A percentile compares a stretch with the other conserved stretches of the same genome.
phyloP scores from a whole-genome alignment of 1,140 invertebrate species.

The Physella acuta region DNA sequence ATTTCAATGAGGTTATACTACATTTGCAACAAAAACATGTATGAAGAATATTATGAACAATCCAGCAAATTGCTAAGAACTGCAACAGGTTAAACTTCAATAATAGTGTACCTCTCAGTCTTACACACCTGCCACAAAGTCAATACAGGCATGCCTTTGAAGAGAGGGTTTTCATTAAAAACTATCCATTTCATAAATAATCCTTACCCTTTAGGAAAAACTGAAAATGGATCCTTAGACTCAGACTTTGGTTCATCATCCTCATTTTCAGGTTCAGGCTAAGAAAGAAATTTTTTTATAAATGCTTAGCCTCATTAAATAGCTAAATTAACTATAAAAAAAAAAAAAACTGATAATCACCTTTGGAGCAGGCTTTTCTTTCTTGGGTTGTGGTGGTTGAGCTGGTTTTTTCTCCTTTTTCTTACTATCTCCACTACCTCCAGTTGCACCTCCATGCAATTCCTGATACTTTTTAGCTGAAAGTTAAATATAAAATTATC shows the following conservation, averaged over 20 bases:
- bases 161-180: conserved; percentile 2
- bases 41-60: too few species aligned
- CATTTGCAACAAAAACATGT: too few species aligned
- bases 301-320: neutral
- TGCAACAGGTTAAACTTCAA: neutral
- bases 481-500: conserved; percentile 8
- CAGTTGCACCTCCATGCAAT: conserved; percentile 56
- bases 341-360: neutral
- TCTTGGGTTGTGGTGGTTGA: conserved; percentile 35
- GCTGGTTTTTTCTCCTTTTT: conserved; percentile 58
- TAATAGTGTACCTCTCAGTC: conserved; percentile 3
- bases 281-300: too few species aligned
- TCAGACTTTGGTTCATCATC: conserved; percentile 66
- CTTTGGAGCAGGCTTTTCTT: conserved; percentile 30
- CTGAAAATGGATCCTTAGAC: conserved; percentile 88
- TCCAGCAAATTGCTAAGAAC: too few species aligned
- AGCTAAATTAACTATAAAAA: neutral
- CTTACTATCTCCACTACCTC: conserved; percentile 53
- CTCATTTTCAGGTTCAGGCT: conserved; percentile 71
- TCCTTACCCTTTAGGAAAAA: conserved; percentile 78
- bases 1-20: too few species aligned
- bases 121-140: conserved; percentile 11
- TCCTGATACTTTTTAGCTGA: conserved; percentile 72
- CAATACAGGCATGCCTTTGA: conserved; percentile 14
- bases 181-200: neutral